Evolutionary conservation across 2,888 invertebrate genomes (phyloP).

Genomic region (Spodoptera littoralis): DNA sequence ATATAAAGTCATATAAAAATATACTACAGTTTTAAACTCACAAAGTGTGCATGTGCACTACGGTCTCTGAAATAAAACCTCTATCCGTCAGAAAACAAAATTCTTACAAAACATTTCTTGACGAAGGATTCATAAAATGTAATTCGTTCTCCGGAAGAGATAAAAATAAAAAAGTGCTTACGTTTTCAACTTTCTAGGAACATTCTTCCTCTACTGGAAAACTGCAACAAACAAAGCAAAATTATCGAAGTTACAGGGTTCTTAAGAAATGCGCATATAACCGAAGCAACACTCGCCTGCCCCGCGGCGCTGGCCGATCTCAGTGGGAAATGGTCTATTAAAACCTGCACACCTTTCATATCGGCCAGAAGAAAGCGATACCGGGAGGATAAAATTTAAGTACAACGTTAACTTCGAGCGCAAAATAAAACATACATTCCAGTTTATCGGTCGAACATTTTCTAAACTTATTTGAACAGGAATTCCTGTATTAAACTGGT

Average conservation of each 20-base stretch:
- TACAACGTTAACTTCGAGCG: constrained; percentile 32
- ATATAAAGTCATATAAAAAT: neutral
- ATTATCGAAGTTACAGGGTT: constrained; percentile 38
- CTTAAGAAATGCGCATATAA: constrained; percentile 12
- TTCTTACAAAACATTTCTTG: too few species aligned
- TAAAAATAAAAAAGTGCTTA: neutral
- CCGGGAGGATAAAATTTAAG: constrained; percentile 57
- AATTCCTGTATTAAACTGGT: neutral
- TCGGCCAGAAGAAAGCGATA: constrained; percentile 40
- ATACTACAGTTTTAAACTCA: neutral
- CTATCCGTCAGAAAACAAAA: too few species aligned
- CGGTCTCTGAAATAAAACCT: too few species aligned
- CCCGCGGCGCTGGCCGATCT: constrained; percentile 27
- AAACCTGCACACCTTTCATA: constrained; percentile 51
- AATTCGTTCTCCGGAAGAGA: neutral
- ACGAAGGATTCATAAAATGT: neutral
- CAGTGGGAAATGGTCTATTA: constrained; percentile 54
- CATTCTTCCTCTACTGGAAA: constrained; percentile 6
- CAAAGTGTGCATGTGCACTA: too few species aligned
- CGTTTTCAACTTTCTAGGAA: constrained; percentile 10
- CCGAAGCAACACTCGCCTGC: constrained; percentile 4
- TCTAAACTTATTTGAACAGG: neutral
- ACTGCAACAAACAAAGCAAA: constrained; percentile 31
- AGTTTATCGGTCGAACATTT: constrained; percentile 13
- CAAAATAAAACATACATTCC: constrained; percentile 40